phyloP scores from a whole-genome alignment of 2,797 vertebrate species.

The Danio jaintianensis region DNA sequence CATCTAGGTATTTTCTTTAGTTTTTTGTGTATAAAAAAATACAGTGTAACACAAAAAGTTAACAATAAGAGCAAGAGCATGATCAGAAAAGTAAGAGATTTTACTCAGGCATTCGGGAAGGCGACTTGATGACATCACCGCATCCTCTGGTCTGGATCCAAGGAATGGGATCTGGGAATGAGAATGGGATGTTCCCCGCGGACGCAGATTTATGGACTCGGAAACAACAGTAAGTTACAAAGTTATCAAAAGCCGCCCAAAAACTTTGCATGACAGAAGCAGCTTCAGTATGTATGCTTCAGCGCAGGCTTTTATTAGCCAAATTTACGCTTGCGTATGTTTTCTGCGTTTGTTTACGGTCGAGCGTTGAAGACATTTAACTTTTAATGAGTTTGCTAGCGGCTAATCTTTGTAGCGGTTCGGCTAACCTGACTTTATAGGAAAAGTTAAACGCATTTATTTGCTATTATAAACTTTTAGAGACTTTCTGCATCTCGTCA shows the following conservation, averaged over 20 bases:
- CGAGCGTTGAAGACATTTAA: slow-evolving; percentile 1
- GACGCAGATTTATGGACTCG: slow-evolving; percentile 48
- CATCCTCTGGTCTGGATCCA: background rate
- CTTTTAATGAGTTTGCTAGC: slow-evolving; percentile 41
- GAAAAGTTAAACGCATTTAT: background rate
- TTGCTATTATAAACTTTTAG: background rate
- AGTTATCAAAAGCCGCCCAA: background rate
- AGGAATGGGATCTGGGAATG: slow-evolving; percentile 24
- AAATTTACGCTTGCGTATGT: too few species aligned
- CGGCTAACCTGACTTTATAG: slow-evolving; percentile 32
- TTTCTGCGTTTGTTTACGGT: background rate
- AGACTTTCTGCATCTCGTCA: background rate
- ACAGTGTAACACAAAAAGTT: too few species aligned
- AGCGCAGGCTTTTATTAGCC: background rate
- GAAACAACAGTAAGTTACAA: slow-evolving; percentile 53
- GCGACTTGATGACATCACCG: slow-evolving; percentile 56
- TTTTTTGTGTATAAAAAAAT: too few species aligned
- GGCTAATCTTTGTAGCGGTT: slow-evolving; percentile 39
- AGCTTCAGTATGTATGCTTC: too few species aligned
- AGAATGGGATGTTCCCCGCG: background rate
- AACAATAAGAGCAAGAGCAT: too few species aligned
- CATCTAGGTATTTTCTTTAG: too few species aligned
- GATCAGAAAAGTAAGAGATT: background rate
- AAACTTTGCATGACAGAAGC: background rate
- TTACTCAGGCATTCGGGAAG: slow-evolving; percentile 49